Conservation (phyloP, 2,797 vertebrate species). For the Notamacropus eugenii region DNA sequence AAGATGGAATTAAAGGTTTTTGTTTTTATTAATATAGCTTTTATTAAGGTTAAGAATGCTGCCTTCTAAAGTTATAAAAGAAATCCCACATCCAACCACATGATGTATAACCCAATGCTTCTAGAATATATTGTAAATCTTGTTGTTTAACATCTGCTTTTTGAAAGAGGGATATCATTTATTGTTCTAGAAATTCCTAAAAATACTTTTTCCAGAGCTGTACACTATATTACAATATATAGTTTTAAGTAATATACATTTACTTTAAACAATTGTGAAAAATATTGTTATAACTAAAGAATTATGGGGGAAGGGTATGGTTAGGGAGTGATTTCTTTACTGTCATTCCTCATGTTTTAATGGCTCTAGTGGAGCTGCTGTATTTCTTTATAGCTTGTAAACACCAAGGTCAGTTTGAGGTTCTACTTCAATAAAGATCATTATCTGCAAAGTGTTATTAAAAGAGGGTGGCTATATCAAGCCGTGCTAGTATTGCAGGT, state of each 20-base stretch:
- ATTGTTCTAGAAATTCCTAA: not conserved
- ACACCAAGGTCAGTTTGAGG: slow-evolving; percentile 30
- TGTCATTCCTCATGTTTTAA: not conserved
- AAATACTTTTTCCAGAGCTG: not conserved
- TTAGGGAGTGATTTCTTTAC: not conserved
- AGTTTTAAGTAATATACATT: not conserved
- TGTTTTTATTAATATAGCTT: slow-evolving; percentile 59
- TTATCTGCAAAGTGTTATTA: slow-evolving; percentile 22
- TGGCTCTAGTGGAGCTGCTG: not conserved
- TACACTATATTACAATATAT: not conserved
- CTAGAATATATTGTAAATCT: not conserved
- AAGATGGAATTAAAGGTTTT: slow-evolving; percentile 20
- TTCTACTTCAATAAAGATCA: slow-evolving; percentile 40
- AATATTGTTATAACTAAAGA: not conserved
- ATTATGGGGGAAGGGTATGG: not conserved
- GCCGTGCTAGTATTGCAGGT: not conserved
- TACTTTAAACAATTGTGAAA: not conserved
- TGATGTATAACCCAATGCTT: not conserved
- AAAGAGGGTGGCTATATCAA: not conserved
- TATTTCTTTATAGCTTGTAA: slow-evolving; percentile 41
- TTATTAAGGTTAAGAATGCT: not conserved
- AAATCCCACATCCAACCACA: not conserved
- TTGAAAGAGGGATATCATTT: not conserved
- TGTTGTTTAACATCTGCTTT: slow-evolving; percentile 27
- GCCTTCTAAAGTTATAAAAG: not conserved